Evolutionary conservation across 1,140 invertebrate genomes (phyloP), one percentile per base, ranked within the genome.

Genomic region (Acromyrmex echinatior): DNA sequence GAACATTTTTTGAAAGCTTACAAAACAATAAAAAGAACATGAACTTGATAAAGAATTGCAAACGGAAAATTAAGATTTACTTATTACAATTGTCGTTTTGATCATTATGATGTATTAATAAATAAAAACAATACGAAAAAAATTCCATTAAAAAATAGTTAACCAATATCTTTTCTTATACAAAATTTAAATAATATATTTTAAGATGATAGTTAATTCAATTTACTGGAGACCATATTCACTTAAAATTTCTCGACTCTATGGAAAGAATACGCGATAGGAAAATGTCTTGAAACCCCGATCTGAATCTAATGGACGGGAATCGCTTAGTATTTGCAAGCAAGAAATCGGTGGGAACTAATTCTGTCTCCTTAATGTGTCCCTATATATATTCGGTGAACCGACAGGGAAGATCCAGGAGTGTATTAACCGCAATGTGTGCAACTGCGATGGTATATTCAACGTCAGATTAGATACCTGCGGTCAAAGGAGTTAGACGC

Each of bases 391-490:
- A 7, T 1, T 45, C 16, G 78, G 78, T 56, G 51, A 70, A 21
- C 53, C 18, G 35, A 74, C 56, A 21, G 14, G 25, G 31, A 63
- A 80, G 78, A 56, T 25, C 63, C 31, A 7, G n/a, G 39, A 18
- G 21, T 51, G 14, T 31, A 84, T 84, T 76, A 84, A 76, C 28
- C 79, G 70, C 70, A 31, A 35, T 63, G 56, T 70, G 70, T 63
- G 56, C 39, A 39, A 76, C 60, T 68, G 39, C 18, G 28, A 60
- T 25, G 58, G 25, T 28, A 49, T 76, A 58, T 76, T 76, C 39
- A 76, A 76, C 45, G 70, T 74, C 25, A 74, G 80, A 84, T 84
- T 84, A 84, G 80, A 84, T 84, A 51, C 56, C 25, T 51, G 70
- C 45, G 80, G 49, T 82, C 80, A 84, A 84, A 84, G 80, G 68